Base-by-base conservation (phyloP, 2,797 vertebrate species). In the Falco naumanni region DNA sequence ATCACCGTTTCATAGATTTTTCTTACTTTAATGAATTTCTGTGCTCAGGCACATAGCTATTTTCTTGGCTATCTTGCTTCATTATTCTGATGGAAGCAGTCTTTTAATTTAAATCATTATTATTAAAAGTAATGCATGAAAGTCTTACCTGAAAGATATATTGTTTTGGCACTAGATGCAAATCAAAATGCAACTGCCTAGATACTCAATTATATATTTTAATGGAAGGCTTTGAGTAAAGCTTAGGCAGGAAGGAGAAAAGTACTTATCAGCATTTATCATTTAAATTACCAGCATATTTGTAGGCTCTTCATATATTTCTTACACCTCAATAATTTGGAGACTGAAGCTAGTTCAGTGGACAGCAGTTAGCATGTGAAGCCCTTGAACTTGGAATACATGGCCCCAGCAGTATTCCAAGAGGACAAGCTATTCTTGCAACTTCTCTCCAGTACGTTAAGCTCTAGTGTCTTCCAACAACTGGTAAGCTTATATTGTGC, bases 1-100 rank as follows among this genome's bases (percentile, higher is more conserved):
- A n/a, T 65, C 43, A 63, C 59, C 41, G 43, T 81, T 94, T 76
- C 70, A 76, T 48, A 43, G 69, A 79, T 81, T 93, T 95, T 94
- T 82, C 54, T 75, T 60, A 43, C 50, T 90, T 90, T 75, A 86
- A 91, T 79, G 61, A 90, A 85, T 93, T 91, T 82, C 54, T 86
- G 17, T 84, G 61, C 59, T 63, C 25, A 72, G 47, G 26, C 63
- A 39, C 59, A 79, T 12, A 90, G 37, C 11, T 88, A n/a, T 88
- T 95, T 96, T 82, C 88, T 94, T 89, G 70, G 80, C 80, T 95
- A 63, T 90, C 87, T 88, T 90, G 80, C 48, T 90, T 89, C 85
- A 79, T 96, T 94, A 82, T 93, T 92, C 87, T 93, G 83, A 94
- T 89, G 77, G 66, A 93, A 95, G 77, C 41, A 64, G 70, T 75